Evolutionary conservation across 2,113 vertebrate species (phyloP), one percentile per base, ranked within the genome.

Genomic region (Hoplias malabaricus): DNA sequence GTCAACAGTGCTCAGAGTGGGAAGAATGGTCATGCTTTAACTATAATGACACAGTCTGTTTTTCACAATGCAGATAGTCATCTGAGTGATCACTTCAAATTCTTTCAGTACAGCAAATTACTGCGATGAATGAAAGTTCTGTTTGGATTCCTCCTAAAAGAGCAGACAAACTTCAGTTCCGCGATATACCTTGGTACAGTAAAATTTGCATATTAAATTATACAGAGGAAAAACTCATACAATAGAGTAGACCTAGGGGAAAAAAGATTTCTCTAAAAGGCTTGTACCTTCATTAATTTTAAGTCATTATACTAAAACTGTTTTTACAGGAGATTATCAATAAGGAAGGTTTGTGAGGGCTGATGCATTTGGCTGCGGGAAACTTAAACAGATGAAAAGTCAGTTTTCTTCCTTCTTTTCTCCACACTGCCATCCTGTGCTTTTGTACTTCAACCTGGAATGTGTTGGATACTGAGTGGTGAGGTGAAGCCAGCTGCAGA

Each of bases 1-100:
- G 68, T 56, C 38, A 67, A 54, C 27, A 69, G 63, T 38, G 46
- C 79, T 14, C 25, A 40, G 65, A 62, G 57, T 80, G 38, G 68
- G 68, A 77, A 73, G 56, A n/a, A 31, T 23, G 5, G 2, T 54
- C 74, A 50, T 59, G 16, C 40, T 29, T 66, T 59, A 25, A 31
- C 40, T 29, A 57, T 59, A 25, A 31, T 69, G 66, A 29, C n/a
- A n/a, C 59, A 25, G 43, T 75, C 73, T 11, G 69, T 14, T 23
- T 21, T 34, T 13, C 56, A 78, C 40, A 62, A 43, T 56, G 36
- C 48, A 42, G 31, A 25, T 8, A 50, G 74, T 67, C 65, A 72
- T 57, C 46, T 43, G 50, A 36, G 19, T 48, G 29, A 77, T 65
- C 33, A 31, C 63, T 57, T 53, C 50, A 73, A 76, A 76, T 57